These are phyloP conservation scores for Rutilus rutilus DNA, from an alignment of 2,113 vertebrate genomes.

Conservation along the genomic window DNA sequence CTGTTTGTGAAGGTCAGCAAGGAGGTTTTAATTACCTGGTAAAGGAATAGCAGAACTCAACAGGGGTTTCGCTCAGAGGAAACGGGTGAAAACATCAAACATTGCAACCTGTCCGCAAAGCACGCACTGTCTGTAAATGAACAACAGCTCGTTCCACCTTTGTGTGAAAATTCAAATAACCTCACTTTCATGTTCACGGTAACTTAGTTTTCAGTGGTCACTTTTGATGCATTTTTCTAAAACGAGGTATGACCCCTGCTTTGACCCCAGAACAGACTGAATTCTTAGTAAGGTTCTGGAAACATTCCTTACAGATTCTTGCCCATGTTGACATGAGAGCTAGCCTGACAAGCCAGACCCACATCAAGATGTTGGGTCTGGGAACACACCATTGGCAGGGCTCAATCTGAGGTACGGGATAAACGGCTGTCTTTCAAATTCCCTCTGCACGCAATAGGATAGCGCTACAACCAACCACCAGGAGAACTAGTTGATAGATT, in stretches of 20 bases:
- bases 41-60: conserved; percentile 68
- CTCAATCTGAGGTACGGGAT: no score
- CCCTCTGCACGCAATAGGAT: no score
- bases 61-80: conserved; percentile 52
- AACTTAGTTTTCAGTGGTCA: conserved; percentile 11
- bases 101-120: conserved; percentile 40
- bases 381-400: no score
- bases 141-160: conserved; percentile 12
- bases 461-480: no score
- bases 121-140: conserved; percentile 24
- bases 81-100: conserved; percentile 55
- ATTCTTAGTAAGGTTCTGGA: neutral
- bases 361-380: no score
- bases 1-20: conserved; percentile 72
- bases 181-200: conserved; percentile 16
- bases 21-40: conserved; percentile 73
- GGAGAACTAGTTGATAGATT: no score
- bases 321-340: neutral
- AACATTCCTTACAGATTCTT: neutral
- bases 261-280: neutral
- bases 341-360: no score
- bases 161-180: neutral
- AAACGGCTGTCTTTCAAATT: no score
- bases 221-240: neutral
- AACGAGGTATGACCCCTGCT: neutral